Base-by-base conservation (phyloP, 1,140 invertebrate genomes). In the Dufourea novaeangliae region DNA sequence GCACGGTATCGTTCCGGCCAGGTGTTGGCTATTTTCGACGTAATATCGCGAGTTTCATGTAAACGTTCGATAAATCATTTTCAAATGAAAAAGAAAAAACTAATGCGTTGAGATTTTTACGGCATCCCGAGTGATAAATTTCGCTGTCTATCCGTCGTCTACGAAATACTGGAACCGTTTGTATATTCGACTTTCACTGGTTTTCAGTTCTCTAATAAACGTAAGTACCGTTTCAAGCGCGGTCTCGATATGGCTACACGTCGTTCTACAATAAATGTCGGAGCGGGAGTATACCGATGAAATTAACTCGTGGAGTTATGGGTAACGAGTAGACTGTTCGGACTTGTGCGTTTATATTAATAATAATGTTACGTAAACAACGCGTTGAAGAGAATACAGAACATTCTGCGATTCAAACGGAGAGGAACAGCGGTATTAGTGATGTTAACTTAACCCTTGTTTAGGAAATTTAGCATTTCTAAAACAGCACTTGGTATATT, bases 101-200 rank as follows among this genome's bases (percentile, higher is more conserved):
- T 34, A 37, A 61, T 32, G 2, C 37, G 17, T 6, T 20, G 29
- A n/a, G 32, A 32, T 62, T 37, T 34, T 39, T 62, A 39, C 34
- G n/a, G 11, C 59, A 25, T 14, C 59, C 22, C 59, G 11, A 12
- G 11, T 25, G 34, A 41, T 62, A 67, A 67, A 52, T 22, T 29
- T 66, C 7, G n/a, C 27, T 25, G 8, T 62, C n/a, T 14, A 37
- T 62, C 34, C 25, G 59, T n/a, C 34, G 20, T 62, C 34, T 37
- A n/a, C 37, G 22, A 62, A 62, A 62, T 25, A n/a, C 34, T 25
- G n/a, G 25, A 25, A 39, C 22, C n/a, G 59, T 62, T 39, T 39
- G n/a, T n/a, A 34, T 62, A n/a, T n/a, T 22, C 34, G 10, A 39
- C 59, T 62, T 62, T 62, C 59, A 41, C 59, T 62, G 34, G 32